Conservation (phyloP, 2,888 invertebrate species). For the Augochlorella aurata region DNA sequence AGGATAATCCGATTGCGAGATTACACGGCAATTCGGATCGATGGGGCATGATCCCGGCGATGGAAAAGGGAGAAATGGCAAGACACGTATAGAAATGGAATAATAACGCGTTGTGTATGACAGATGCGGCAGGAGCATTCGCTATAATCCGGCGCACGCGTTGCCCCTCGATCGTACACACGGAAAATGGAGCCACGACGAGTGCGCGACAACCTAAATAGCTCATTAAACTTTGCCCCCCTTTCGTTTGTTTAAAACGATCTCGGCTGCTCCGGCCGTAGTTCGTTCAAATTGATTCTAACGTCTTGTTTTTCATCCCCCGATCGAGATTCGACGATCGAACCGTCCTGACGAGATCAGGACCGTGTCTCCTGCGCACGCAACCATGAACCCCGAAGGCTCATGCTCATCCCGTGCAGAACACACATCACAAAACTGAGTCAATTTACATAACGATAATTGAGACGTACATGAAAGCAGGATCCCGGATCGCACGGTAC, state of each 20-base stretch:
- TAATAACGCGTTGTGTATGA: conserved; percentile 69
- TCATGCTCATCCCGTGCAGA: conserved; percentile 59
- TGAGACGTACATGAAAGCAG: conserved; percentile 79
- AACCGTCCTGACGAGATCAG: conserved; percentile 18
- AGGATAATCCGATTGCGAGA: conserved; percentile 64
- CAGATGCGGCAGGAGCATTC: conserved; percentile 70
- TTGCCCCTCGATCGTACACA: conserved; percentile 28
- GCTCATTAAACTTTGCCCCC: conserved; percentile 29
- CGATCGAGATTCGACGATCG: conserved; percentile 25
- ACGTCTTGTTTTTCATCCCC: conserved; percentile 10
- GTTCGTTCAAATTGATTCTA: not conserved
- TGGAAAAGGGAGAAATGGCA: conserved; percentile 54
- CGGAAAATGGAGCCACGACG: conserved; percentile 18
- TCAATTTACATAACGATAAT: conserved; percentile 81
- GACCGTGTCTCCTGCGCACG: conserved; percentile 30
- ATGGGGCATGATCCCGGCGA: conserved; percentile 43
- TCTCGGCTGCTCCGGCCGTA: too few relatives aligned
- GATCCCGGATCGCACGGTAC: conserved; percentile 56
- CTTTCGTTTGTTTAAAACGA: not conserved
- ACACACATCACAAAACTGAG: conserved; percentile 76
- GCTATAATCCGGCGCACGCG: conserved; percentile 64
- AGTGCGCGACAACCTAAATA: conserved; percentile 32
- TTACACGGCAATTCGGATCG: conserved; percentile 62
- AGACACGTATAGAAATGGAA: conserved; percentile 66
- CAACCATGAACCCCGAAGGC: conserved; percentile 54